These are phyloP conservation scores for Andrena hattorfiana DNA, from an alignment of 2,888 invertebrate genomes.

Conservation along the genomic window DNA sequence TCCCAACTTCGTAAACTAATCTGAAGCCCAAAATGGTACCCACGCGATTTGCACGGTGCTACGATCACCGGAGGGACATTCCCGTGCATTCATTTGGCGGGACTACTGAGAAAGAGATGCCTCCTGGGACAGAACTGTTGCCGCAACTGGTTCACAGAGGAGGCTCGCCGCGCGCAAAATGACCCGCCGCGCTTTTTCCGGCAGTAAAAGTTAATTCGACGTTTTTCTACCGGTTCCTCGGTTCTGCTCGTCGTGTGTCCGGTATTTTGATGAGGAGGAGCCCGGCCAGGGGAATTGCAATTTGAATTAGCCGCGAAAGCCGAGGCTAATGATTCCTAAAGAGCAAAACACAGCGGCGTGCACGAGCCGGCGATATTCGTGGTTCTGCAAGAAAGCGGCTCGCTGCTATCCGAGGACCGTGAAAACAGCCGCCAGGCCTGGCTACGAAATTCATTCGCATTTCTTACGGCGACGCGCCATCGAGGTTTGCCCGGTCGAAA, in stretches of 20 bases:
- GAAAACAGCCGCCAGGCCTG: slow-evolving; percentile 66
- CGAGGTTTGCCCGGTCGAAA: slow-evolving; percentile 54
- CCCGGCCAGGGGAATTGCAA: slow-evolving; percentile 79
- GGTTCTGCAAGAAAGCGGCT: slow-evolving; percentile 74
- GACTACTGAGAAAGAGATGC: slow-evolving; percentile 33
- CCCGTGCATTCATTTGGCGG: slow-evolving; percentile 2
- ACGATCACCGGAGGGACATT: not conserved
- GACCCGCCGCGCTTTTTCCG: slow-evolving; percentile 70
- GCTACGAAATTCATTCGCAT: slow-evolving; percentile 67
- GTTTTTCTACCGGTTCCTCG: slow-evolving; percentile 70
- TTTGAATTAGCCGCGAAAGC: slow-evolving; percentile 84
- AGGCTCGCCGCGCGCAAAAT: slow-evolving; percentile 52
- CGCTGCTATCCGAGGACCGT: slow-evolving; percentile 68
- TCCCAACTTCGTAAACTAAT: not conserved
- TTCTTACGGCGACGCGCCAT: slow-evolving; percentile 64
- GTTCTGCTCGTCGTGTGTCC: slow-evolving; percentile 73
- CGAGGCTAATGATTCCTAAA: slow-evolving; percentile 83
- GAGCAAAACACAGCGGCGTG: slow-evolving; percentile 79
- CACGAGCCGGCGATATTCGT: slow-evolving; percentile 74
- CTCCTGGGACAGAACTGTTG: not conserved
- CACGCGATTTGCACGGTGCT: not conserved
- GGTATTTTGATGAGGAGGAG: slow-evolving; percentile 84
- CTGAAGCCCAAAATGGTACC: not conserved
- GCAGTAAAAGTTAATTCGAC: slow-evolving; percentile 80
- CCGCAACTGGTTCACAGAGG: slow-evolving; percentile 47